phyloP scores from a whole-genome alignment of 2,797 vertebrate genomes.

The Thalassophryne amazonica region DNA sequence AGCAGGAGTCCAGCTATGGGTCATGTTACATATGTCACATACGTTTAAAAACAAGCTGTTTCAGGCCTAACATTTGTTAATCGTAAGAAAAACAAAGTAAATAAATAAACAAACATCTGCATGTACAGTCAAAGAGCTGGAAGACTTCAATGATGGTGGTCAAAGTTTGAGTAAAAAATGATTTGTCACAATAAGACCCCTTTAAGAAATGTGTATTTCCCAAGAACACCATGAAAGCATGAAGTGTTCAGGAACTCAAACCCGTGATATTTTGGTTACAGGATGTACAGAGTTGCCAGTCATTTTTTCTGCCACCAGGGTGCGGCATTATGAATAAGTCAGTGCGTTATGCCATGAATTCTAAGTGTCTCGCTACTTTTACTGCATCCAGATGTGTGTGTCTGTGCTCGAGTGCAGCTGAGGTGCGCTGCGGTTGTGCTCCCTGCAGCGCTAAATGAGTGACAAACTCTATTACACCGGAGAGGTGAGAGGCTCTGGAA shows the following conservation, averaged over 20 bases:
- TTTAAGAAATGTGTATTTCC: constrained; percentile 18
- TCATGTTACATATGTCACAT: too few relatives aligned
- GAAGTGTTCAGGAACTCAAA: constrained; percentile 5
- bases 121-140: too few relatives aligned
- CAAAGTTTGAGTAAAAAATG: too few relatives aligned
- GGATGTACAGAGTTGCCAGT: not conserved
- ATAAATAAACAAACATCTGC: too few relatives aligned
- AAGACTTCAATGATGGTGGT: too few relatives aligned
- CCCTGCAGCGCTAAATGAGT: constrained; percentile 30
- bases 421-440: constrained; percentile 10
- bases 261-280: constrained; percentile 2
- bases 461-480: constrained; percentile 46
- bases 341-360: constrained; percentile 15
- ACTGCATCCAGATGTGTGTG: constrained; percentile 28
- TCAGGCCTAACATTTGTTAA: too few relatives aligned
- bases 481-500: constrained; percentile 41
- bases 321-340: constrained; percentile 8
- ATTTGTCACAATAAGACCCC: too few relatives aligned
- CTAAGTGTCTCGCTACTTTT: not conserved
- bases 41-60: too few relatives aligned
- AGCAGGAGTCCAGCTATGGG: too few relatives aligned
- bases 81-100: too few relatives aligned
- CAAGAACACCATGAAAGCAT: constrained; percentile 34
- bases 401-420: constrained; percentile 16
- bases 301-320: not conserved